Conservation (phyloP, 2,888 invertebrate genomes). For the Rutpela maculata region DNA sequence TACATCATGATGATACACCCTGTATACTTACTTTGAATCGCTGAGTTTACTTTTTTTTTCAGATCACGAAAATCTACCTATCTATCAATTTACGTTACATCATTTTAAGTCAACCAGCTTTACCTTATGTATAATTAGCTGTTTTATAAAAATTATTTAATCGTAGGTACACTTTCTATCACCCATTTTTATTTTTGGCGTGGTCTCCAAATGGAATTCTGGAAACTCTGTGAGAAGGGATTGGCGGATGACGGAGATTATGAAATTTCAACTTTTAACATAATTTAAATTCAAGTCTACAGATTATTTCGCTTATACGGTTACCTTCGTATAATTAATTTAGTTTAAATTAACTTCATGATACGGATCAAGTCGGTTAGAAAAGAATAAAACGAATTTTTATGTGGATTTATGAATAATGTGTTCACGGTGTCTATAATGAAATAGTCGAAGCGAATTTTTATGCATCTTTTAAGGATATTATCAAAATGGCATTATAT, state of each 20-base stretch:
- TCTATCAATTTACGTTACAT: no score
- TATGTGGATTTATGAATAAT: constrained; percentile 46
- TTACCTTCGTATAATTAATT: constrained; percentile 61
- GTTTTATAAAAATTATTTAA: no score
- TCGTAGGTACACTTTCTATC: no score
- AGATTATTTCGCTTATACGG: constrained; percentile 60
- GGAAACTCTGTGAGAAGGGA: constrained; percentile 29
- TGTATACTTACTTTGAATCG: no score
- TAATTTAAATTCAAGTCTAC: constrained; percentile 59
- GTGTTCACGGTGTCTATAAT: constrained; percentile 35
- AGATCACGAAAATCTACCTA: no score
- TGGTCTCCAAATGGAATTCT: constrained; percentile 8
- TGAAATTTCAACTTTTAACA: constrained; percentile 57
- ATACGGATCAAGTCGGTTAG: constrained; percentile 55
- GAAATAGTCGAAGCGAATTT: constrained; percentile 28
- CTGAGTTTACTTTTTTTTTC: no score
- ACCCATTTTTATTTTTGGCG: neutral
- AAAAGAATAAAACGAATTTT: constrained; percentile 41
- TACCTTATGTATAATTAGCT: no score
- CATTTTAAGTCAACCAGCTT: no score
- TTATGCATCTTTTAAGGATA: constrained; percentile 21
- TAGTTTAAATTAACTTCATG: constrained; percentile 62
- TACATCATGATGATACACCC: no score
- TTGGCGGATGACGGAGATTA: constrained; percentile 50
- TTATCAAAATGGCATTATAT: constrained; percentile 28